These are phyloP conservation scores for Bombylius discolor DNA, from an alignment of 2,888 invertebrate genomes.

Conservation along the genomic window DNA sequence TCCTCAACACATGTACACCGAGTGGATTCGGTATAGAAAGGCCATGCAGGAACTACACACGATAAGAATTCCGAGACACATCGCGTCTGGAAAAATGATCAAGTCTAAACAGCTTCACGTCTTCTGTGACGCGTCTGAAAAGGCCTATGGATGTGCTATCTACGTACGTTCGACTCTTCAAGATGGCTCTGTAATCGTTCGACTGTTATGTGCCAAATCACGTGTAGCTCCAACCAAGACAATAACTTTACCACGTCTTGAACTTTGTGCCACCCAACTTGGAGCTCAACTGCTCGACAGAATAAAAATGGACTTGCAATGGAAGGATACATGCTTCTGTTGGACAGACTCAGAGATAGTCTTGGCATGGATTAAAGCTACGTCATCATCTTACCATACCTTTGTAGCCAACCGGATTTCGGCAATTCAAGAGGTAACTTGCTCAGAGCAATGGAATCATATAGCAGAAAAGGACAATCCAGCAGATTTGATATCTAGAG, in stretches of 20 bases:
- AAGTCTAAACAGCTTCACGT: not conserved
- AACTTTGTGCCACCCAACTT: not conserved
- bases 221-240: not conserved
- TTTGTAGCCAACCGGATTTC: constrained; percentile 2
- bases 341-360: not conserved
- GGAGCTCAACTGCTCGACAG: not conserved
- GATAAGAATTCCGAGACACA: not conserved
- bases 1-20: not conserved
- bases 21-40: not conserved
- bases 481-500: not conserved
- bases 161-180: not conserved
- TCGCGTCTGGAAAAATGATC: not conserved
- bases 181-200: not conserved
- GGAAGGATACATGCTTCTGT: not conserved
- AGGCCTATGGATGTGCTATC: not conserved
- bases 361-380: not conserved
- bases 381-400: not conserved
- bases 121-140: not conserved
- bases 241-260: not conserved
- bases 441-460: not conserved
- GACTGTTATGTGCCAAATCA: not conserved
- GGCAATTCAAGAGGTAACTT: not conserved
- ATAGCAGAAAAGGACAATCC: not conserved
- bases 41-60: not conserved
- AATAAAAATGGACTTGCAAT: not conserved